These are phyloP conservation scores for Marmota flaviventris DNA, from an alignment of 2,113 vertebrate species.

Conservation along the genomic window DNA sequence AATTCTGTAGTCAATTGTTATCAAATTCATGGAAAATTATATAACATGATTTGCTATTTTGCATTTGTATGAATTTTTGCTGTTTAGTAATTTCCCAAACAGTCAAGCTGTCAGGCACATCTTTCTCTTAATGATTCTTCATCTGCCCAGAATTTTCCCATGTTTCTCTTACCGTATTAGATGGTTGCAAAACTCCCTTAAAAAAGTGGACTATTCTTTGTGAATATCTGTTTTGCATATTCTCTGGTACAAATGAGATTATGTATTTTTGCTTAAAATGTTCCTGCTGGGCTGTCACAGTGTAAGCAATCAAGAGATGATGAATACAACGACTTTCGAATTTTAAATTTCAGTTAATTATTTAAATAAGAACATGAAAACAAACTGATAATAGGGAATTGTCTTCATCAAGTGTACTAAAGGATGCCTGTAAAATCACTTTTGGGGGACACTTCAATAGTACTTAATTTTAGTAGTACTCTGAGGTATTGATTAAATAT, in stretches of 20 bases:
- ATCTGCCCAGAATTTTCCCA: neutral
- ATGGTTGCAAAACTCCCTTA: slow-evolving; percentile 1
- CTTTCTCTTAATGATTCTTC: neutral
- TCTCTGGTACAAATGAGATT: slow-evolving; percentile 33
- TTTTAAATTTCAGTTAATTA: slow-evolving; percentile 62
- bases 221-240: neutral
- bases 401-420: slow-evolving; percentile 37
- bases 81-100: slow-evolving; percentile 21
- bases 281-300: neutral
- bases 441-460: neutral
- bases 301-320: slow-evolving; percentile 59
- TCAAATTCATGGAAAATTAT: slow-evolving; percentile 46
- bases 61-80: neutral
- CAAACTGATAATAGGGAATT: slow-evolving; percentile 42
- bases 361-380: slow-evolving; percentile 56
- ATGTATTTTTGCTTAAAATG: slow-evolving; percentile 61
- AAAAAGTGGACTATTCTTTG: slow-evolving; percentile 1
- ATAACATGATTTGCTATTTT: slow-evolving; percentile 11
- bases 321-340: slow-evolving; percentile 37
- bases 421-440: slow-evolving; percentile 45
- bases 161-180: slow-evolving; percentile 2
- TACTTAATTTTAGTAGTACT: neutral
- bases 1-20: slow-evolving; percentile 34
- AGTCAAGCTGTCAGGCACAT: neutral
- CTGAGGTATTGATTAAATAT: slow-evolving; percentile 54